Percentiles rank a stretch among this genome's conserved stretches.
These are phyloP conservation scores for Raphicerus campestris DNA, from an alignment of 2,113 vertebrate species.

Conservation along the genomic window DNA sequence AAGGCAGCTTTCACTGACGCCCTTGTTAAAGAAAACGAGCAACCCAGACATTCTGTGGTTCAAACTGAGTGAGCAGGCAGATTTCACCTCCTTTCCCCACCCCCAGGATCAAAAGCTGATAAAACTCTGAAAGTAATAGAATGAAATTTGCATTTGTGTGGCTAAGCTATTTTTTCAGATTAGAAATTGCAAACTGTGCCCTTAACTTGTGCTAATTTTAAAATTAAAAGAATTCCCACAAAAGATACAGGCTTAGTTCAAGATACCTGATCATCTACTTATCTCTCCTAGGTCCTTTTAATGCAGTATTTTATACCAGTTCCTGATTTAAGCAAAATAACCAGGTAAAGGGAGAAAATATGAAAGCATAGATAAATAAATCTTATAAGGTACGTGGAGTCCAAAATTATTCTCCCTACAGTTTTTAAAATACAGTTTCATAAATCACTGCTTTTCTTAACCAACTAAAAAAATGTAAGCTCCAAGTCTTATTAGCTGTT, in stretches of 20 bases:
- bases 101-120: neutral
- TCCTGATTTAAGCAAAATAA: constrained; percentile 31
- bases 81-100: neutral
- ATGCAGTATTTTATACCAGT: neutral
- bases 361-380: constrained; percentile 43
- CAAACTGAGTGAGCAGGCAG: constrained; percentile 49
- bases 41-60: constrained; percentile 34
- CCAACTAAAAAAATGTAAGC: constrained; percentile 30
- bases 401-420: constrained; percentile 16
- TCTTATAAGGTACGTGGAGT: constrained; percentile 7
- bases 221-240: neutral
- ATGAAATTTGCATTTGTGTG: neutral
- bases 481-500: constrained; percentile 45
- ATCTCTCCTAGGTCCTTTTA: neutral
- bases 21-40: constrained; percentile 80
- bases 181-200: neutral
- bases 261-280: neutral
- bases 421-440: constrained; percentile 47
- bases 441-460: constrained; percentile 48
- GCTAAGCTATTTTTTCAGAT: neutral
- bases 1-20: constrained; percentile 85
- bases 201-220: neutral
- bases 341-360: neutral
- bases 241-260: neutral
- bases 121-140: neutral